Evolutionary conservation across 1,140 invertebrate species (phyloP), one percentile per base, ranked within the genome.

Genomic region (Halictus rubicundus): DNA sequence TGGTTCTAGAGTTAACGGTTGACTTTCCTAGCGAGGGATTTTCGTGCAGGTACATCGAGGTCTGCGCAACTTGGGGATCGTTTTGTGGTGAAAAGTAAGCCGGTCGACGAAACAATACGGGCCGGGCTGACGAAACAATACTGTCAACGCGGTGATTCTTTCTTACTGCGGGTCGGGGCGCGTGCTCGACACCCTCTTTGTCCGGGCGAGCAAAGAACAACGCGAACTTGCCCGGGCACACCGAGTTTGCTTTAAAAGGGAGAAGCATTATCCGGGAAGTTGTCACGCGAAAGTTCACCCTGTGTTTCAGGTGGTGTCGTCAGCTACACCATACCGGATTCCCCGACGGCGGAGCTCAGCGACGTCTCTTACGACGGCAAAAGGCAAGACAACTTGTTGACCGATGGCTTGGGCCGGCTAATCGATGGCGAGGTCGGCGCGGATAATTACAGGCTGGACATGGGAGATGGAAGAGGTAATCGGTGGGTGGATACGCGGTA

Each of bases 321-420:
- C 54, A 95, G 95, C 49, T 97, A 97, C 92, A 92, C 92, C 14
- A 95, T 96, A 86, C 95, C 96, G 2, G 95, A 96, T 86, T 95
- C 84, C 82, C 94, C 89, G 92, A 94, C 89, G 87, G 94, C 80
- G 87, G 93, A 94, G 66, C 93, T 97, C 27, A 94, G 93, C 82
- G 97, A 97, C 90, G 94, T 94, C 68, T 95, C 94, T 8, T 97
- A 97, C 91, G 97, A 97, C 89, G 96, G 96, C 27, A 88, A 90
- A 57, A 91, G 91, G 82, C 89, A 95, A 60, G 70, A 89, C 68
- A 94, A 94, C 32, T 83, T 90, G 54, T 83, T 94, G 65, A 89
- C 89, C 32, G 94, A 93, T 49, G 96, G 96, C 21, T 89, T 97
- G 4, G 96, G 96, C 12, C 94, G 95, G 74, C 93, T 97, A 57